Conservation (phyloP, 1,140 invertebrate species). For the Octopus sinensis region DNA sequence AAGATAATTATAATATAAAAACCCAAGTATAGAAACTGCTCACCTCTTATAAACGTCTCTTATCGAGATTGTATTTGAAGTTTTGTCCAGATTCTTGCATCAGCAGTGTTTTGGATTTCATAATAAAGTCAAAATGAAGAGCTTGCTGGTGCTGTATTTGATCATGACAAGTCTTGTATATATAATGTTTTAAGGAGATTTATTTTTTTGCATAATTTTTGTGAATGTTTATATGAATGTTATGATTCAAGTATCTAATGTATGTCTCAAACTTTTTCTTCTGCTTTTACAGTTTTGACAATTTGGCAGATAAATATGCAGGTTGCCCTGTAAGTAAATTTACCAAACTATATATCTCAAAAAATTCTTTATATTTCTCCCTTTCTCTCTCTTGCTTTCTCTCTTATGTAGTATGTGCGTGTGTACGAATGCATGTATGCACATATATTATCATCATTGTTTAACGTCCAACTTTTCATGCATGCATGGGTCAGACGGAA, state of each 20-base stretch:
- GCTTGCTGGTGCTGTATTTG: no score
- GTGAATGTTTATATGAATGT: no score
- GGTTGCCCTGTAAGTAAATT: constrained; percentile 49
- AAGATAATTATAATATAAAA: no score
- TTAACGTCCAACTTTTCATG: constrained; percentile 89
- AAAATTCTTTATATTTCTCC: neutral
- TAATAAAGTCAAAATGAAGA: no score
- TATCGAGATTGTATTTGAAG: no score
- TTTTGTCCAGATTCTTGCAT: no score
- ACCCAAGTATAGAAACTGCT: no score
- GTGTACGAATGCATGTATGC: neutral
- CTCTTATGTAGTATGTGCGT: neutral
- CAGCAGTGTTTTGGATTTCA: no score
- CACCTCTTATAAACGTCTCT: no score
- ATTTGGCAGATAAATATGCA: constrained; percentile 49
- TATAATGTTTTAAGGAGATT: no score
- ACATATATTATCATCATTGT: constrained; percentile 1
- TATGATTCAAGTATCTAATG: neutral
- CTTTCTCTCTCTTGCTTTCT: neutral
- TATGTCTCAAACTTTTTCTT: constrained; percentile 9
- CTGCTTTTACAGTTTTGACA: constrained; percentile 45
- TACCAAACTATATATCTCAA: neutral
- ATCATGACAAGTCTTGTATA: no score
- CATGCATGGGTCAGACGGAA: constrained; percentile 85
- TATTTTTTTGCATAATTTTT: no score